These are phyloP conservation scores for Loripinus fragilis DNA, from an alignment of 2,888 invertebrate genomes.

Conservation along the genomic window DNA sequence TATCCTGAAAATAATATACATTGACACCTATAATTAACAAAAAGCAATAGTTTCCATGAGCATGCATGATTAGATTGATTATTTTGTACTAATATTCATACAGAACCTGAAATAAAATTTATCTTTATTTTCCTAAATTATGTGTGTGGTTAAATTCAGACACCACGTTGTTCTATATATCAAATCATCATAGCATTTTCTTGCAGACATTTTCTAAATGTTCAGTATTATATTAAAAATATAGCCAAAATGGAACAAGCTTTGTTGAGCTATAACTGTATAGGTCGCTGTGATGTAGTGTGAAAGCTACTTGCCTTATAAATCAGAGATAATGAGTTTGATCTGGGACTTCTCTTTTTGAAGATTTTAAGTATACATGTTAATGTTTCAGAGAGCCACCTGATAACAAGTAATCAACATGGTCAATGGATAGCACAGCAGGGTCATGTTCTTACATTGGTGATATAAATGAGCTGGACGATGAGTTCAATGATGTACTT, in stretches of 20 bases:
- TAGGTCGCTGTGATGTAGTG: too few species aligned
- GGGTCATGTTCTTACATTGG: background rate
- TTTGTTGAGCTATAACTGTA: too few species aligned
- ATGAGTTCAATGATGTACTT: conserved; percentile 9
- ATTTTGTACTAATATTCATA: background rate
- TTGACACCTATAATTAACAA: background rate
- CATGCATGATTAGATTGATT: background rate
- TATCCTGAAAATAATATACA: too few species aligned
- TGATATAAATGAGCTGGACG: background rate
- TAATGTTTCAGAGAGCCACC: too few species aligned
- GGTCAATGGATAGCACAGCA: background rate
- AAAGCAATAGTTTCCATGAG: background rate
- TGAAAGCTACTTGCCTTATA: too few species aligned
- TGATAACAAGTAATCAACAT: background rate
- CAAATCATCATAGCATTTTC: too few species aligned
- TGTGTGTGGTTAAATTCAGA: background rate
- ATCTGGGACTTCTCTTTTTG: too few species aligned
- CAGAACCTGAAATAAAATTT: background rate
- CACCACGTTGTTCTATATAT: too few species aligned
- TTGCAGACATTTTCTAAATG: too few species aligned
- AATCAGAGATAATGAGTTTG: too few species aligned
- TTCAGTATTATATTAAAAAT: too few species aligned
- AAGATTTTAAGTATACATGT: background rate
- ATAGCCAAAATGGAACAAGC: too few species aligned
- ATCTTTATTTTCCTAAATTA: background rate